These are phyloP conservation scores for Drosophila subpulchrella DNA, from an alignment of 1,140 invertebrate species.

Conservation along the genomic window DNA sequence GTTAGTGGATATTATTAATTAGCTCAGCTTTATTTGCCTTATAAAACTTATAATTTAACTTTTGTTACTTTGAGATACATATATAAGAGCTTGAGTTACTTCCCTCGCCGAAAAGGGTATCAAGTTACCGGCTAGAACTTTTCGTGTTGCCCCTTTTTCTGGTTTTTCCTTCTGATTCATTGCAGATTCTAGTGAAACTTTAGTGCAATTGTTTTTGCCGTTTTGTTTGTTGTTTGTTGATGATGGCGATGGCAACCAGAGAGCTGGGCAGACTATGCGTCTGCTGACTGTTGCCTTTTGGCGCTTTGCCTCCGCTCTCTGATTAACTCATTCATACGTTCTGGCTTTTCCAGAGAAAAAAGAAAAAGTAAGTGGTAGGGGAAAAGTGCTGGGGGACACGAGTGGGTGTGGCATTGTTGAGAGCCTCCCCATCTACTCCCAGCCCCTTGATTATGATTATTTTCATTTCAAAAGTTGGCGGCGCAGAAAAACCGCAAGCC, in stretches of 20 bases:
- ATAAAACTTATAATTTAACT: not conserved
- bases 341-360: constrained; percentile 34
- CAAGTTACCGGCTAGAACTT: constrained; percentile 11
- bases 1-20: too few relatives aligned
- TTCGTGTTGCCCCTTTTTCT: constrained; percentile 21
- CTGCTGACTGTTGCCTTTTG: constrained; percentile 63
- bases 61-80: not conserved
- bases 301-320: constrained; percentile 66
- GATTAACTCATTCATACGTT: constrained; percentile 78
- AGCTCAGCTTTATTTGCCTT: too few relatives aligned
- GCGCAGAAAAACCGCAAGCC: constrained; percentile 54
- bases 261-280: constrained; percentile 65
- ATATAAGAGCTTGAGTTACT: not conserved
- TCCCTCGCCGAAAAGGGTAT: constrained; percentile 23
- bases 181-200: constrained; percentile 71
- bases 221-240: constrained; percentile 44
- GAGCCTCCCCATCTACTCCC: constrained; percentile 13
- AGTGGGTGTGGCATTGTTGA: constrained; percentile 52
- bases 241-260: constrained; percentile 52
- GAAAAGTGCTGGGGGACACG: constrained; percentile 4
- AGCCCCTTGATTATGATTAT: constrained; percentile 61
- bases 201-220: constrained; percentile 56
- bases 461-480: constrained; percentile 69
- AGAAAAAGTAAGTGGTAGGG: not conserved
- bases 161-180: constrained; percentile 65